Evolutionary conservation across 2,797 vertebrate genomes (phyloP), one percentile per base, ranked within the genome.

Genomic region (Anomalospiza imberbis): DNA sequence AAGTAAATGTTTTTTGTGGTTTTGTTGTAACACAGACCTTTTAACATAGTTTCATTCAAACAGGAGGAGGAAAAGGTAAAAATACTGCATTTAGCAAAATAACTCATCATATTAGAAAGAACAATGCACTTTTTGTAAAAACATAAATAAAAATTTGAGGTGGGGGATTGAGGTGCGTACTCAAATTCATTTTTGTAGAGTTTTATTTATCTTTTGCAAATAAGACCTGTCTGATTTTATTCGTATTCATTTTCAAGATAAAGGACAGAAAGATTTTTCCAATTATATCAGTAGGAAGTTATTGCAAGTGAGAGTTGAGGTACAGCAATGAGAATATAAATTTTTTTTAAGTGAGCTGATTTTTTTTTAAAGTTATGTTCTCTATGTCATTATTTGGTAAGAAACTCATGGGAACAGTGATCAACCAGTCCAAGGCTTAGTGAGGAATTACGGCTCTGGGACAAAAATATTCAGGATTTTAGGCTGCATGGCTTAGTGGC

Each of bases 401-500:
- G 47, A 73, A 94, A 68, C 42, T 68, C 31, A 16, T 29, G 51
- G 44, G 16, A 91, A 36, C 22, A 76, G 31, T 55, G 28, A 68
- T 85, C 31, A 82, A 40, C 22, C 19, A 63, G 40, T 45, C 20
- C 44, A 63, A 85, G 10, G 14, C 50, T 89, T 82, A 89, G 22
- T 48, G 25, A 34, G 15, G 57, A 91, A 66, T 76, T 78, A 68
- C 54, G n/a, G 7, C 15, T 92, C 34, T 72, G 38, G 50, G 47
- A 81, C 53, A 87, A 85, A 91, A 82, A 58, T 75, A 65, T 29
- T 85, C 44, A 70, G 47, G 51, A 85, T 73, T 89, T 89, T 73
- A 82, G 28, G 16, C 6, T 89, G 14, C 38, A 62, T 54, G 34
- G 15, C 50, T 93, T 89, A 84, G 54, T 74, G 80, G 13, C 9